Evolutionary conservation across 35 echinoderm and acorn worm species (phyloP), one percentile per base, ranked within the genome.

Genomic region (Holothuria glaberrima): DNA sequence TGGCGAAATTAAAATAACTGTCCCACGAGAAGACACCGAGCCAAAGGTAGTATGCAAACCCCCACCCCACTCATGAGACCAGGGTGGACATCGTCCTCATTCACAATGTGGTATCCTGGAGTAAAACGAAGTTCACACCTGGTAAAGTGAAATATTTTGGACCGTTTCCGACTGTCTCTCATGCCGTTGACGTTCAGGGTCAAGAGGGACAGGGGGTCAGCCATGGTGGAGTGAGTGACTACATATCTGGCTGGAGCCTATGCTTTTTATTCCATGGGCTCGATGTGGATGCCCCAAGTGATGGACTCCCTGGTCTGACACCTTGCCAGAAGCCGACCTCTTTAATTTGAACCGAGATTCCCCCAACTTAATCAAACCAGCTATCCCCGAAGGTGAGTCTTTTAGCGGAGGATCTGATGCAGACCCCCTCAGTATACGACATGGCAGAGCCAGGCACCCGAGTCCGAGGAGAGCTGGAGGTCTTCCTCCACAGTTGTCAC

Each of bases 1-100:
- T 5, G 71, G 71, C 32, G 71, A 75, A 75, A 25, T 6, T 69
- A 69, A 69, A 69, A 69, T 69, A n/a, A 69, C 6, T 19, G 66
- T 26, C 7, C 20, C 66, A 69, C 66, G 25, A 27, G 66, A 69
- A 12, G 66, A 28, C 66, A 22, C 0, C 6, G 24, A 69, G 0
- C 70, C 70, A 35, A 33, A 74, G 32, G 70, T 17, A 3, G 70
- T 7, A 20, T 74, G 32, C 32, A 74, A 35, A 74, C 70, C 30
- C 6, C 30, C 70, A 74, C 30, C 70, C 70, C 70, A 74, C 17
- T 74, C 70, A 30, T 13, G 12, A 14, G 70, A 74, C 70, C 70
- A 74, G 32, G 32, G 32, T 74, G 20, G 26, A 20, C 70, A 20
- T 74, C 70, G 21, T 69, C 66, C 66, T 69, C 24, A 69, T 69